phyloP scores from a whole-genome alignment of 2,797 vertebrate species.

The Siniperca scherzeri region DNA sequence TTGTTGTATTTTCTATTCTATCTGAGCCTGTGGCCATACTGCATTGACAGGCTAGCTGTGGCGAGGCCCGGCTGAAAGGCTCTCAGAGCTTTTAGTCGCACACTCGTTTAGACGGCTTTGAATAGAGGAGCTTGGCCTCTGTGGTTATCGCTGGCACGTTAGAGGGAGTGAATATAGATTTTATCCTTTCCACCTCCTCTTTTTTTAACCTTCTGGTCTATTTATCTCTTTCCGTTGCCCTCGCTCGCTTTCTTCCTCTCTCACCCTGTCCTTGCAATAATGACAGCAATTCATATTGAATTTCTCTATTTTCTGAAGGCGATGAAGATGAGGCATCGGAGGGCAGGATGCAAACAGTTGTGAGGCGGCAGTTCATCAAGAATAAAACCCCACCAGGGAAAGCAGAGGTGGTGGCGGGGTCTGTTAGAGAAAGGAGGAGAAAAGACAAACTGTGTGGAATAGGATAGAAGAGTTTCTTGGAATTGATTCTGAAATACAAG shows the following conservation, averaged over 20 bases:
- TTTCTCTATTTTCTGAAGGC: slow-evolving; percentile 76
- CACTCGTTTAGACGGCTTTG: slow-evolving; percentile 76
- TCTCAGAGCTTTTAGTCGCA: slow-evolving; percentile 73
- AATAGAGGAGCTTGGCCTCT: slow-evolving; percentile 77
- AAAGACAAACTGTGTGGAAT: slow-evolving; percentile 30
- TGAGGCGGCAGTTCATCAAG: slow-evolving; percentile 70
- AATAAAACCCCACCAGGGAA: slow-evolving; percentile 50
- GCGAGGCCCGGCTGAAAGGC: slow-evolving; percentile 66
- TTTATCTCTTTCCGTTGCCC: slow-evolving; percentile 67
- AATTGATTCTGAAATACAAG: slow-evolving; percentile 46
- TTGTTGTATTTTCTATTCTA: slow-evolving; percentile 44
- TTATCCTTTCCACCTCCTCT: slow-evolving; percentile 72
- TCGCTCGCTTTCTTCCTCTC: slow-evolving; percentile 40
- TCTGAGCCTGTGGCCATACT: slow-evolving; percentile 50
- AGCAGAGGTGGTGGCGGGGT: slow-evolving; percentile 34
- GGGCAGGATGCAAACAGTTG: slow-evolving; percentile 66
- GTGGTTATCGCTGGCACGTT: slow-evolving; percentile 75
- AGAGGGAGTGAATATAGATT: slow-evolving; percentile 81
- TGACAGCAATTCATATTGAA: slow-evolving; percentile 81
- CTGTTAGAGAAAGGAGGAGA: slow-evolving; percentile 11
- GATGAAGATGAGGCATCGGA: slow-evolving; percentile 68
- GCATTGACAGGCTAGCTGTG: slow-evolving; percentile 73
- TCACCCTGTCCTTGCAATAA: slow-evolving; percentile 75
- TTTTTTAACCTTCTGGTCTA: slow-evolving; percentile 56
- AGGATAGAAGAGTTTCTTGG: slow-evolving; percentile 21